Evolutionary conservation across 2,797 vertebrate species (phyloP).

Genomic region (Oophaga sylvatica): DNA sequence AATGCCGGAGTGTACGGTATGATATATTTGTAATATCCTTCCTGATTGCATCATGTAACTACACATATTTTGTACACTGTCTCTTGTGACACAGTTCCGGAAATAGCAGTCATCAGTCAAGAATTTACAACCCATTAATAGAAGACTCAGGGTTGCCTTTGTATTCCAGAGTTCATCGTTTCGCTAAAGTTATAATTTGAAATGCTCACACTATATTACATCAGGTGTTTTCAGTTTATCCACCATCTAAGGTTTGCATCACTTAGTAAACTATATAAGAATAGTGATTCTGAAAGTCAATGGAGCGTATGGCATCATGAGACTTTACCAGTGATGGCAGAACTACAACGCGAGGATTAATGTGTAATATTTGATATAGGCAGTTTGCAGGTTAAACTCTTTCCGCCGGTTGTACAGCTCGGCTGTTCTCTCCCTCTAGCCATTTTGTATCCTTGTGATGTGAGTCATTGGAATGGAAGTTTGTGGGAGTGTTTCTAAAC

Average conservation of each 20-base stretch:
- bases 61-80: constrained; percentile 8
- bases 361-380: background rate
- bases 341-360: background rate
- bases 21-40: constrained; percentile 22
- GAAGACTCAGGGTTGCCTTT: constrained; percentile 14
- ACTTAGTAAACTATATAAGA: background rate
- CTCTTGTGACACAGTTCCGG: constrained; percentile 5
- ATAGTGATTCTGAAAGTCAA: background rate
- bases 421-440: background rate
- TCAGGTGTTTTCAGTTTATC: background rate
- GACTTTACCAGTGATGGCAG: background rate
- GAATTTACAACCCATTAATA: constrained; percentile 20
- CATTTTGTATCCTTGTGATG: constrained; percentile 1
- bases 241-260: background rate
- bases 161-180: background rate
- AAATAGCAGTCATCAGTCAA: constrained; percentile 40
- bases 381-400: background rate
- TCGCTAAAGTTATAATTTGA: background rate
- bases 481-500: background rate
- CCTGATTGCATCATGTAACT: constrained; percentile 41
- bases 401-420: no score
- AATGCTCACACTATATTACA: background rate
- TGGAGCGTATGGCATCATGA: background rate
- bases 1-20: background rate
- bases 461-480: constrained; percentile 9